Evolutionary conservation across 2,113 vertebrate species (phyloP), one percentile per base, ranked within the genome.

Genomic region (Martes martes): DNA sequence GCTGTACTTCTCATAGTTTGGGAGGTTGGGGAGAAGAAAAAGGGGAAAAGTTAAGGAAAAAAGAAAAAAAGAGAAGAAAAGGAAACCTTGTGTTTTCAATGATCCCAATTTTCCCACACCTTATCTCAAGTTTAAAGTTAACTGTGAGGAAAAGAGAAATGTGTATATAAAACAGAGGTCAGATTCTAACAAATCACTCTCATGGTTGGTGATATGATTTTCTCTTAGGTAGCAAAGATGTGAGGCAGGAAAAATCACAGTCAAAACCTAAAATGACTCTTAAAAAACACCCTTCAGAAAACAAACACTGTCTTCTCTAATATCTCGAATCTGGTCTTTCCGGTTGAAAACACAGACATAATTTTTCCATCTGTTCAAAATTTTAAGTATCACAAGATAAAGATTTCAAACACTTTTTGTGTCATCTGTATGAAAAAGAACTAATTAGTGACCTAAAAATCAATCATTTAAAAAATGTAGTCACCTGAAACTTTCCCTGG

Each of bases 1-100:
- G 31, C 21, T 14, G 10, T 8, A 2, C 10, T 14, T 26, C 8
- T n/a, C 65, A 5, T 1, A 9, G 11, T 2, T 7, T 18, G 33
- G 23, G 1, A 31, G 23, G n/a, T 3, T 74, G 2, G 11, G 73
- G 23, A 39, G 23, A 14, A 26, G 11, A 33, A 33, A 55, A 74
- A 39, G 39, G 92, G 24, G 2, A 3, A 28, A 65, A 55, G 8
- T 33, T 15, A 59, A 42, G 79, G n/a, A 23, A 33, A 24, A 21
- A 10, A 0, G 10, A 5, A 2, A 8, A 24, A 24, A 8, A 10
- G 13, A 39, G 23, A 52, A 42, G 5, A 47, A 42, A 19, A 15
- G 39, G 89, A 90, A 59, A 65, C 2, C 23, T 31, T 52, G 65
- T 87, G 65, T 89, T 76, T 26, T 81, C 50, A 63, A 6, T 79